Evolutionary conservation across 2,113 vertebrate genomes (phyloP).

Genomic region (Pavo muticus): DNA sequence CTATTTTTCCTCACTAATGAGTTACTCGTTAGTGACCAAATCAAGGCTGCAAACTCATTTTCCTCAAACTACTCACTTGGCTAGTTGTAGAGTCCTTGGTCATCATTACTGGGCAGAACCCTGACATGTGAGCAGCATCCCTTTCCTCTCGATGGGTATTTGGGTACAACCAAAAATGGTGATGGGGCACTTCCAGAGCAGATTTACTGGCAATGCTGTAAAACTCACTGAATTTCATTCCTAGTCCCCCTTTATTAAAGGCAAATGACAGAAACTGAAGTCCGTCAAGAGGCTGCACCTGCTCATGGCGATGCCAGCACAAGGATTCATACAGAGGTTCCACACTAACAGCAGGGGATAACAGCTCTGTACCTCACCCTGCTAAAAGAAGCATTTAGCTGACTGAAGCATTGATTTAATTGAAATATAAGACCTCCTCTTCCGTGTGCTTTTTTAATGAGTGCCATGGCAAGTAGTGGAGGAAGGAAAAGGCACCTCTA

Average conservation of each 20-base stretch:
- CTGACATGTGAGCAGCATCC: neutral
- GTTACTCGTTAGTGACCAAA: neutral
- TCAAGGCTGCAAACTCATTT: neutral
- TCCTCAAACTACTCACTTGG: neutral
- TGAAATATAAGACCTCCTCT: constrained; percentile 26
- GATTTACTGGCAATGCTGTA: neutral
- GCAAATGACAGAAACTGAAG: neutral
- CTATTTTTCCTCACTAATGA: neutral
- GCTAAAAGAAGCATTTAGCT: constrained; percentile 30
- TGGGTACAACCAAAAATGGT: neutral
- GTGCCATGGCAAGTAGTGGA: neutral
- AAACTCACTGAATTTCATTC: neutral
- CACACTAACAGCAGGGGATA: neutral
- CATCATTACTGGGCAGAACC: neutral
- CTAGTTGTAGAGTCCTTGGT: neutral
- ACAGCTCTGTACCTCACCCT: neutral
- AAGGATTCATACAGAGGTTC: neutral
- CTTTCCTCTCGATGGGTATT: neutral
- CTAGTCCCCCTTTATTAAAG: neutral
- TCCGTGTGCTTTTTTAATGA: neutral
- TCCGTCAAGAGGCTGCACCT: neutral
- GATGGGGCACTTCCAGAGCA: neutral
- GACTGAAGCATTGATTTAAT: constrained; percentile 23
- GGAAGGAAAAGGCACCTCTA: constrained; percentile 31
- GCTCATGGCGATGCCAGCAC: neutral